These are phyloP conservation scores for Philereme transversata DNA, from an alignment of 2,888 invertebrate genomes.

Conservation along the genomic window DNA sequence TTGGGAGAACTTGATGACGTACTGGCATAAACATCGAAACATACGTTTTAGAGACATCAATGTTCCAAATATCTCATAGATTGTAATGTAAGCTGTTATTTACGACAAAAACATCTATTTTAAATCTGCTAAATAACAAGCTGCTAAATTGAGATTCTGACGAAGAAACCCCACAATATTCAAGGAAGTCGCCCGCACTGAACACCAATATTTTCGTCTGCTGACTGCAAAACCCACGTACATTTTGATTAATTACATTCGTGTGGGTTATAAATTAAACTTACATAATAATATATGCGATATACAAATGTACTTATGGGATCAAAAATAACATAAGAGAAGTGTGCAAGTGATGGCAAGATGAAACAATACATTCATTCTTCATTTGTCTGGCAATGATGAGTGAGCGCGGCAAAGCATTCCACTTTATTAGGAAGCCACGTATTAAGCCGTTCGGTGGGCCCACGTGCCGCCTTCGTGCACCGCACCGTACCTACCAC, in stretches of 20 bases:
- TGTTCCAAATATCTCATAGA: constrained; percentile 18
- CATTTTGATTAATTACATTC: constrained; percentile 37
- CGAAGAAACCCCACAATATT: constrained; percentile 24
- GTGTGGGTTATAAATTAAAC: constrained; percentile 15
- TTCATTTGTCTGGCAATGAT: constrained; percentile 49
- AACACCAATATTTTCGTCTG: constrained; percentile 36
- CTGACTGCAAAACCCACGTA: constrained; percentile 35
- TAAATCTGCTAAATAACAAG: constrained; percentile 22
- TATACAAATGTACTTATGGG: neutral
- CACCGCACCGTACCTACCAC: constrained; percentile 53
- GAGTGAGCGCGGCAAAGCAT: constrained; percentile 50
- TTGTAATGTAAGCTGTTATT: constrained; percentile 15
- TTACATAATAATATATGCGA: constrained; percentile 9
- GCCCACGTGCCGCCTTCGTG: constrained; percentile 63
- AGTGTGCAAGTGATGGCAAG: constrained; percentile 21
- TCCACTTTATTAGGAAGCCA: constrained; percentile 77
- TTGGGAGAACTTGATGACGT: constrained; percentile 34
- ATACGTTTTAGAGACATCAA: constrained; percentile 10
- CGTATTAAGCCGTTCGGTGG: constrained; percentile 64
- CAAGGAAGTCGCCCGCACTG: constrained; percentile 28
- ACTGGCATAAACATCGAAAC: constrained; percentile 23
- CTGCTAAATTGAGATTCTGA: constrained; percentile 27
- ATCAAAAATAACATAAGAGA: constrained; percentile 15
- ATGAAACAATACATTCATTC: constrained; percentile 46
- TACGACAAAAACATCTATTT: constrained; percentile 24